phyloP scores from a whole-genome alignment of 2,888 invertebrate species.

The Cephalotes varians region DNA sequence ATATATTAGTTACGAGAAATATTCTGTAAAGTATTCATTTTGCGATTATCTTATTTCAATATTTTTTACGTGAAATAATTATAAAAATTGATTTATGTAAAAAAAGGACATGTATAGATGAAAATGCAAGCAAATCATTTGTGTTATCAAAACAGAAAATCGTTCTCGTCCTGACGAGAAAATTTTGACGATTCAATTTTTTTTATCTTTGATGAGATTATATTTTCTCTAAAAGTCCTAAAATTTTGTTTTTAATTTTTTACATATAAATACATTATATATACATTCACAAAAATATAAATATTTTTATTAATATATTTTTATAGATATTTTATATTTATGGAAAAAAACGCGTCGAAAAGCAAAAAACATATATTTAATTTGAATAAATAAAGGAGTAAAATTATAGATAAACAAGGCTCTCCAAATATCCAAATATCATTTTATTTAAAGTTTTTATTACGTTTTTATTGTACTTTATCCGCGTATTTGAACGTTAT shows the following conservation, averaged over 20 bases:
- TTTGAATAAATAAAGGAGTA: not conserved
- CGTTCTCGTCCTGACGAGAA: not conserved
- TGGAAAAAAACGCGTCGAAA: not conserved
- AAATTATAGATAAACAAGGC: not conserved
- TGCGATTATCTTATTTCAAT: not conserved
- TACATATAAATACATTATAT: not conserved
- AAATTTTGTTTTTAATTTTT: not conserved
- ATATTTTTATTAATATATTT: not conserved
- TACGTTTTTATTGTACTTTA: constrained; percentile 3
- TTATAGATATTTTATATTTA: too few species aligned
- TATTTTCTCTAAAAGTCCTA: not conserved
- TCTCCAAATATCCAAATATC: constrained; percentile 9
- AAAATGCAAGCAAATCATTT: not conserved
- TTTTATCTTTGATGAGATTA: not conserved
- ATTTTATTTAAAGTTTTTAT: constrained; percentile 20
- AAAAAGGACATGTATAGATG: not conserved
- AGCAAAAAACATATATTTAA: not conserved
- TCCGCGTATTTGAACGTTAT: not conserved
- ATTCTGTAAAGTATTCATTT: not conserved
- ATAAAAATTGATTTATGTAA: not conserved
- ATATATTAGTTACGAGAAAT: not conserved
- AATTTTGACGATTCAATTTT: not conserved
- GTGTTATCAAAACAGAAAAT: not conserved
- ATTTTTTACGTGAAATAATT: not conserved
- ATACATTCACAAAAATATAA: not conserved